Conservation (phyloP, 64 coral and sea anemone species). For the Pachyseris speciosa region DNA sequence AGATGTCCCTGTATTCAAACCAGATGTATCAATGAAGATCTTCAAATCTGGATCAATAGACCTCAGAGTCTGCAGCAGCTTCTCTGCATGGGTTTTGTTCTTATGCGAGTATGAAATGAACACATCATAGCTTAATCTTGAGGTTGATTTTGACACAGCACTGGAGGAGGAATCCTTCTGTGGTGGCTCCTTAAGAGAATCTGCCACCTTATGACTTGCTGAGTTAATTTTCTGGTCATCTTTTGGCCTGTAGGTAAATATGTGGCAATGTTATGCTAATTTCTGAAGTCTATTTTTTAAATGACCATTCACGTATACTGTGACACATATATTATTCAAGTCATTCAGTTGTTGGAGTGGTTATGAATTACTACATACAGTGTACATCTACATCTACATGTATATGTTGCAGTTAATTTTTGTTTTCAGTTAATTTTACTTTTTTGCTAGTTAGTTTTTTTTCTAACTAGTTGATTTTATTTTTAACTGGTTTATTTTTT, state of each 20-base stretch:
- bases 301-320: too few species aligned
- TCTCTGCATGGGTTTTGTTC: slow-evolving; percentile 68
- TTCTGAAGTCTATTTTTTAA: too few species aligned
- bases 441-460: too few species aligned
- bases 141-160: not conserved
- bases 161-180: not conserved
- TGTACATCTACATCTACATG: too few species aligned
- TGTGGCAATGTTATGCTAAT: not conserved
- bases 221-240: slow-evolving; percentile 37
- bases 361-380: too few species aligned
- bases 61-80: slow-evolving; percentile 62
- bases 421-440: too few species aligned
- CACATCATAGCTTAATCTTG: slow-evolving; percentile 70
- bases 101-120: slow-evolving; percentile 95
- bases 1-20: slow-evolving; percentile 80
- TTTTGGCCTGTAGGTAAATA: slow-evolving; percentile 6
- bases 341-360: too few species aligned
- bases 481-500: too few species aligned
- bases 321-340: too few species aligned
- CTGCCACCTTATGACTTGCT: slow-evolving; percentile 41
- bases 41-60: slow-evolving; percentile 64
- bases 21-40: slow-evolving; percentile 95
- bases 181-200: slow-evolving; percentile 20
- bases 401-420: too few species aligned
- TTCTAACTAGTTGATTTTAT: too few species aligned